These are phyloP conservation scores for Noctuana brunneofusca DNA, from an alignment of 2,888 invertebrate genomes.

Conservation along the genomic window DNA sequence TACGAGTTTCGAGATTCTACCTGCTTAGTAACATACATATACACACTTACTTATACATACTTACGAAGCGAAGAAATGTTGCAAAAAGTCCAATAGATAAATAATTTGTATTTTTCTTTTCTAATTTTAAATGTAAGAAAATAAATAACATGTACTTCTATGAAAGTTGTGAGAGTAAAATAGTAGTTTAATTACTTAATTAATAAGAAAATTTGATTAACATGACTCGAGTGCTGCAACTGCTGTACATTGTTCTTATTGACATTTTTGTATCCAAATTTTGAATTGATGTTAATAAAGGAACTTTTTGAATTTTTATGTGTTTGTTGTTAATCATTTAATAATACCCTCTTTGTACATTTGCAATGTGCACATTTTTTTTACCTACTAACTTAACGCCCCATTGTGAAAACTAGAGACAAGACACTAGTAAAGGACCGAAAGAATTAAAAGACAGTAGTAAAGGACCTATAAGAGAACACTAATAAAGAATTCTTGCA, in stretches of 20 bases:
- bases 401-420: too few relatives aligned
- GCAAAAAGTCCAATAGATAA: neutral
- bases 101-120: slow-evolving; percentile 2
- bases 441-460: too few relatives aligned
- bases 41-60: too few relatives aligned
- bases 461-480: too few relatives aligned
- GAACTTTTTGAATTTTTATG: slow-evolving; percentile 33
- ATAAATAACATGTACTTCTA: neutral
- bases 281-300: slow-evolving; percentile 50
- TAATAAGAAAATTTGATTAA: slow-evolving; percentile 11
- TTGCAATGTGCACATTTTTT: too few relatives aligned
- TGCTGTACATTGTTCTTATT: slow-evolving; percentile 42
- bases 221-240: slow-evolving; percentile 6
- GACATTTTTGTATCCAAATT: slow-evolving; percentile 49
- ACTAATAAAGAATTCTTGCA: too few relatives aligned
- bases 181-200: neutral
- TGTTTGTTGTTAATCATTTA: too few relatives aligned
- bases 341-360: too few relatives aligned
- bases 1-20: too few relatives aligned
- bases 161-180: slow-evolving; percentile 10
- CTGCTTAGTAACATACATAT: neutral
- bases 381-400: too few relatives aligned
- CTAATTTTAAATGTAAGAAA: neutral
- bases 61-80: neutral
- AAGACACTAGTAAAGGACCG: too few relatives aligned